phyloP scores from a whole-genome alignment of 2,888 invertebrate genomes.

The Crematogaster levior region DNA sequence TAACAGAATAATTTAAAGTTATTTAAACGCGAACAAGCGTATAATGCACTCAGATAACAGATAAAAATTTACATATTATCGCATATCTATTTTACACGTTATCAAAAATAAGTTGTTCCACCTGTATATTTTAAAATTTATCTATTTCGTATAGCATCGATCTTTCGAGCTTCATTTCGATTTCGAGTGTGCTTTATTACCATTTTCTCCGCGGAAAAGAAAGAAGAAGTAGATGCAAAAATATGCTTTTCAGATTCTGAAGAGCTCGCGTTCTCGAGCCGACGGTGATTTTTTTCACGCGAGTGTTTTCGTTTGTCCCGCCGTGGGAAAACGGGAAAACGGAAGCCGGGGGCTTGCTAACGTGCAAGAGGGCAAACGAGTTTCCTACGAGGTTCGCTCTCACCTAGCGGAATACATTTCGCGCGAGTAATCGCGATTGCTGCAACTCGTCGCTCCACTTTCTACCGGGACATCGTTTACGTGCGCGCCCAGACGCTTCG shows the following conservation, averaged over 20 bases:
- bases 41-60: not conserved
- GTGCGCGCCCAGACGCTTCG: not conserved
- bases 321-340: not conserved
- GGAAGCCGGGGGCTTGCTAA: slow-evolving; percentile 3
- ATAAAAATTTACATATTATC: not conserved
- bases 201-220: not conserved
- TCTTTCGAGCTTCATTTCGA: not conserved
- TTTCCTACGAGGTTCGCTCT: slow-evolving; percentile 33
- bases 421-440: slow-evolving; percentile 36
- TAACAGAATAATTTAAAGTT: not conserved
- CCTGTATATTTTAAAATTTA: not conserved
- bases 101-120: not conserved
- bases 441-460: slow-evolving; percentile 36
- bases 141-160: not conserved
- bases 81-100: not conserved
- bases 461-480: slow-evolving; percentile 31
- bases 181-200: not conserved
- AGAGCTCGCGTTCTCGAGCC: not conserved
- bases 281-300: slow-evolving; percentile 10
- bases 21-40: not conserved
- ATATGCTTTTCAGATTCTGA: slow-evolving; percentile 1
- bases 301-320: slow-evolving; percentile 17
- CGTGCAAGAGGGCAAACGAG: slow-evolving; percentile 43
- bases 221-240: not conserved
- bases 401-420: slow-evolving; percentile 39